Evolutionary conservation across 2,888 invertebrate genomes (phyloP).

Genomic region (Parelbella ahira): DNA sequence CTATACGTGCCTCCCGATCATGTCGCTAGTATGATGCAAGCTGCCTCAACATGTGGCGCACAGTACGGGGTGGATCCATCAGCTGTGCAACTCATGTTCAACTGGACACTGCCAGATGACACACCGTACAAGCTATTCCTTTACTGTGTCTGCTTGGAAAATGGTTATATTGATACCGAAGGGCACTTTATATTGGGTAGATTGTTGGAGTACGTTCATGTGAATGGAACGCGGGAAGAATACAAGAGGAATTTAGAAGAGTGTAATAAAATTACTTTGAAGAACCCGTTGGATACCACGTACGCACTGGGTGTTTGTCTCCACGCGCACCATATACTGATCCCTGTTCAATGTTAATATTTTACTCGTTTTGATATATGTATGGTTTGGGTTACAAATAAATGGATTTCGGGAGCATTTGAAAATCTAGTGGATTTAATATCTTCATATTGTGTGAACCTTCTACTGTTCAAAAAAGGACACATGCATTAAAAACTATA

Average conservation of each 20-base stretch:
- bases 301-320: conserved; percentile 1
- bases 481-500: too few relatives aligned
- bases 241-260: neutral
- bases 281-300: neutral
- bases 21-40: neutral
- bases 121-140: conserved; percentile 17
- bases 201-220: neutral
- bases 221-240: neutral
- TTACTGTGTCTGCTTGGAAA: conserved; percentile 15
- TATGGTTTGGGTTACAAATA: too few relatives aligned
- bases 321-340: neutral
- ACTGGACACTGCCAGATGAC: conserved; percentile 14
- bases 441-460: too few relatives aligned
- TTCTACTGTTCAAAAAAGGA: too few relatives aligned
- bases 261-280: conserved; percentile 4
- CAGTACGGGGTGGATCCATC: neutral
- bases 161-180: conserved; percentile 12
- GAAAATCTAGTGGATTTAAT: too few relatives aligned
- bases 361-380: too few relatives aligned
- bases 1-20: neutral
- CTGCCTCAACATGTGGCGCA: neutral
- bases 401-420: too few relatives aligned
- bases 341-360: too few relatives aligned
- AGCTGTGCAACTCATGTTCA: conserved; percentile 2
- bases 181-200: conserved; percentile 19